Base-by-base conservation (phyloP, 1,140 invertebrate genomes). In the Tetraneura akinire region DNA sequence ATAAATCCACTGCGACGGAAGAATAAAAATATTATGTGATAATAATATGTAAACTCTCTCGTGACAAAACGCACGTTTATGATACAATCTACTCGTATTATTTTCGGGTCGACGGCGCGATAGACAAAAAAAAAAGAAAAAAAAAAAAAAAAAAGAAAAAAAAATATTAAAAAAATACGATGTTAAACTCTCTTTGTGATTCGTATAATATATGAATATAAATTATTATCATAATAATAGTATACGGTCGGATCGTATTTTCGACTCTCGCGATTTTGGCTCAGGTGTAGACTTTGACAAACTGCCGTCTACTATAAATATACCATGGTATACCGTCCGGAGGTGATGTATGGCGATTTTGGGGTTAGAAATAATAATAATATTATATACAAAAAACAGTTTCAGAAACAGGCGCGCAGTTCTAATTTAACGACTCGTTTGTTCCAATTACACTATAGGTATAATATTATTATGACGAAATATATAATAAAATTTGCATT, bases 351-450 rank as follows among this genome's bases (percentile, higher is more conserved):
- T 47, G 23, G 13, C 23, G 74, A 78, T 78, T 78, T 78, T 55
- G 55, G 74, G 53, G 37, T 78, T 45, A n/a, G 68, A 71, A 76
- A 76, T 37, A 57, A 76, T 45, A n/a, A n/a, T n/a, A n/a, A n/a
- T n/a, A n/a, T n/a, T n/a, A n/a, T n/a, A n/a, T n/a, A 57, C 71
- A 10, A n/a, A n/a, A n/a, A n/a, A 9, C 49, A 32, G 23, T 53
- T 76, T 53, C 49, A n/a, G 51, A 73, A 51, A 73, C 70, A 53
- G n/a, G n/a, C n/a, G n/a, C n/a, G n/a, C 45, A 53, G 51, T 76
- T 76, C 73, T 55, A 76, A 60, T 78, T 78, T 78, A 78, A 78
- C 74, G 74, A 78, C 55, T 78, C 74, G 74, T 78, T 78, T 78
- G 74, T 78, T 78, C 74, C 74, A 78, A 78, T 78, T 78, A 78